Percentiles rank a stretch among this genome's conserved stretches.
These are phyloP conservation scores for Euproctis similis DNA, from an alignment of 2,888 invertebrate genomes.

Conservation along the genomic window DNA sequence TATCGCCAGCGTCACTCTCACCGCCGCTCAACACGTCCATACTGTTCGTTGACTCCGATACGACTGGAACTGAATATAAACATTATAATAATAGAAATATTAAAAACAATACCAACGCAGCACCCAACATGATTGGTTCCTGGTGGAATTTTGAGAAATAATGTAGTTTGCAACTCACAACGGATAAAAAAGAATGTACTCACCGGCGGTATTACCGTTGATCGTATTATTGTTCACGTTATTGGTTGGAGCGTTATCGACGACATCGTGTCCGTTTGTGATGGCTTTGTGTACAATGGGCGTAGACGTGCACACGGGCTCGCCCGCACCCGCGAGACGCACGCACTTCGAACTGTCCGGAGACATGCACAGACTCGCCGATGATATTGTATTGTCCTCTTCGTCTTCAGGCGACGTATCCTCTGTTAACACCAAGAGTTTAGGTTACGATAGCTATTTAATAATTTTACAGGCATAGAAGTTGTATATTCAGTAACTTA, in stretches of 20 bases:
- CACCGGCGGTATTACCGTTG: slow-evolving; percentile 52
- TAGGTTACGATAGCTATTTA: no score
- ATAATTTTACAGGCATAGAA: no score
- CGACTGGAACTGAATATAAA: slow-evolving; percentile 40
- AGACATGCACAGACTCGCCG: slow-evolving; percentile 63
- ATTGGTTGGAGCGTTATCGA: slow-evolving; percentile 27
- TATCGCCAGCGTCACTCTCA: slow-evolving; percentile 66
- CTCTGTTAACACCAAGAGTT: slow-evolving; percentile 42
- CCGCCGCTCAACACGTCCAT: slow-evolving; percentile 71
- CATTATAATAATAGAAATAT: neutral
- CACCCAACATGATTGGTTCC: no score
- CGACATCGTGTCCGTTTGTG: slow-evolving; percentile 42
- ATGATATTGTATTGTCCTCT: slow-evolving; percentile 58
- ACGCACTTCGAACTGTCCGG: slow-evolving; percentile 27
- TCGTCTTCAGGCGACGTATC: slow-evolving; percentile 41
- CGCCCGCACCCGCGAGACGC: slow-evolving; percentile 30
- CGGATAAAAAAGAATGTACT: slow-evolving; percentile 12
- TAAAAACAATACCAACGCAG: neutral
- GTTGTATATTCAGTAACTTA: no score
- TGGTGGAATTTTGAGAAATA: neutral
- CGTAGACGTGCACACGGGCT: slow-evolving; percentile 38
- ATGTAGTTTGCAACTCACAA: no score
- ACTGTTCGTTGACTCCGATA: slow-evolving; percentile 63
- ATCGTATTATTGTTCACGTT: slow-evolving; percentile 36
- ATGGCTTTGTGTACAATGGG: slow-evolving; percentile 26